Conservation (phyloP, 2,888 invertebrate genomes). For the Mantis religiosa region DNA sequence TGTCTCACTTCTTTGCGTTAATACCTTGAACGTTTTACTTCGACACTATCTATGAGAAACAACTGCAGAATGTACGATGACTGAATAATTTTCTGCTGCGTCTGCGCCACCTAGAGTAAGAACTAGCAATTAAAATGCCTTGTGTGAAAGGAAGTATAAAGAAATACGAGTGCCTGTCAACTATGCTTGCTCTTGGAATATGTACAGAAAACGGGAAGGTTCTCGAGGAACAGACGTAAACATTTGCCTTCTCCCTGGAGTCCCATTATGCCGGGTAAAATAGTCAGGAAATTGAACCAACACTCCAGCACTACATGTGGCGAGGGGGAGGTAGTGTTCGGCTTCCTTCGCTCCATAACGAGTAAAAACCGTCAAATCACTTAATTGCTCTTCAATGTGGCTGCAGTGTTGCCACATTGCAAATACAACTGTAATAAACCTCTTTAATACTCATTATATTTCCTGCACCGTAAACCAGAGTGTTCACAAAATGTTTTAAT, state of each 20-base stretch:
- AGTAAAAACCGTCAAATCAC: not conserved
- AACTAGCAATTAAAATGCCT: too few species aligned
- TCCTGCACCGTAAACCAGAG: not conserved
- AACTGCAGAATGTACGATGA: too few species aligned
- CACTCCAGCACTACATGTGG: not conserved
- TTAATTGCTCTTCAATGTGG: not conserved
- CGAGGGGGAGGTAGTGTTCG: not conserved
- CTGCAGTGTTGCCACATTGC: not conserved
- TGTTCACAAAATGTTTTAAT: not conserved
- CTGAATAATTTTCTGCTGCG: too few species aligned
- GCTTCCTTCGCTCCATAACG: not conserved
- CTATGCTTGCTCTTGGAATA: not conserved
- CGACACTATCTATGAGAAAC: too few species aligned
- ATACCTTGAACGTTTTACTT: too few species aligned
- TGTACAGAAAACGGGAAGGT: not conserved
- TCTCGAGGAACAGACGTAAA: not conserved
- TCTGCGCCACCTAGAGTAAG: too few species aligned
- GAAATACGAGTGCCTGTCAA: too few species aligned
- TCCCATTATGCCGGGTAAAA: not conserved
- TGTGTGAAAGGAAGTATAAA: too few species aligned
- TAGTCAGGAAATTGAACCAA: not conserved
- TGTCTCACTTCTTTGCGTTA: too few species aligned
- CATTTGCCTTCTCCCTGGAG: not conserved
- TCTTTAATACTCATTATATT: not conserved
- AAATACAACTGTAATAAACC: not conserved